Conservation (phyloP, 2,113 vertebrate genomes). For the Barbus barbus region DNA sequence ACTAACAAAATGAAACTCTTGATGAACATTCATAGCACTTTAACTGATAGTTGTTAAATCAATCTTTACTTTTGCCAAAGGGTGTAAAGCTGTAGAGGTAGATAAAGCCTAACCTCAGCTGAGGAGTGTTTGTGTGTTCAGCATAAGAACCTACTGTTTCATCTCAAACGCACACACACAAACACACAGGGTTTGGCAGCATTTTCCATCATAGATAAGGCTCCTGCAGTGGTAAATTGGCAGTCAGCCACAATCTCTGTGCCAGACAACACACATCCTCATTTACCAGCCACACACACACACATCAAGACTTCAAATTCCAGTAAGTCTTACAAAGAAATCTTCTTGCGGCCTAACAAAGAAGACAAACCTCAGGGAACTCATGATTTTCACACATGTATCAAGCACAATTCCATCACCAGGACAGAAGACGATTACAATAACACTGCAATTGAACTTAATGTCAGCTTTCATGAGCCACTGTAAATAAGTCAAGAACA, state of each 20-base stretch:
- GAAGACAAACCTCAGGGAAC: not conserved
- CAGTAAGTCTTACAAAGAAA: constrained; percentile 9
- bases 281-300: constrained; percentile 22
- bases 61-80: constrained; percentile 13
- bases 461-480: constrained; percentile 1
- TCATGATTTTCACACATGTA: not conserved
- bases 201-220: constrained; percentile 37
- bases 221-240: constrained; percentile 40
- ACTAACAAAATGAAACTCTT: not conserved
- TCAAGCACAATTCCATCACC: not conserved
- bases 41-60: not conserved
- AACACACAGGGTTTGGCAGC: not conserved
- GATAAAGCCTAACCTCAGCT: constrained; percentile 20
- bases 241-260: constrained; percentile 22
- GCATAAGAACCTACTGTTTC: constrained; percentile 26
- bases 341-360: not conserved
- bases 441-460: not conserved
- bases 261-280: constrained; percentile 37
- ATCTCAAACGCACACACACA: constrained; percentile 39
- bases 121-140: constrained; percentile 13
- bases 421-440: not conserved
- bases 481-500: not conserved
- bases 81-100: constrained; percentile 25
- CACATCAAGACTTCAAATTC: constrained; percentile 26
- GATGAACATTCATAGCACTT: not conserved